phyloP scores from a whole-genome alignment of 2,888 invertebrate species.

The Eupithecia insigniata region DNA sequence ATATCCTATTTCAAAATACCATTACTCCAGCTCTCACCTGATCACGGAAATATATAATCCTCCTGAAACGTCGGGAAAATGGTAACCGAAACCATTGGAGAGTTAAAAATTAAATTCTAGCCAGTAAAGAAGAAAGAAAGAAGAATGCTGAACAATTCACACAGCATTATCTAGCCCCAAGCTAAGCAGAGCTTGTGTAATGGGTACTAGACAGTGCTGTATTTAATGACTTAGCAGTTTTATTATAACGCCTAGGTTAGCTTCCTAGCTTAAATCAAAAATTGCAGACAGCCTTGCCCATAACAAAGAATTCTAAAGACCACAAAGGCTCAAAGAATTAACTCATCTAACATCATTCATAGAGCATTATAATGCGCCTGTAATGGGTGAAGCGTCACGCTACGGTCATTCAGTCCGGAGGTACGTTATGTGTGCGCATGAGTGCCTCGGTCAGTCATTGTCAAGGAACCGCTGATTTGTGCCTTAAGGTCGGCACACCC shows the following conservation, averaged over 20 bases:
- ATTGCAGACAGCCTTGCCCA: not conserved
- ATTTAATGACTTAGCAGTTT: not conserved
- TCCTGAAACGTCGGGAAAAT: not conserved
- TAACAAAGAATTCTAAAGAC: not conserved
- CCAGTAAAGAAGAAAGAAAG: no score
- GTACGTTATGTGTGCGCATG: constrained; percentile 8
- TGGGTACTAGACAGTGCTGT: no score
- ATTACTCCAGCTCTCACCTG: not conserved
- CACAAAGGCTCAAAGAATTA: constrained; percentile 4
- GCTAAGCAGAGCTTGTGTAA: no score
- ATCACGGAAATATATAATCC: not conserved
- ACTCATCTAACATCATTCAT: constrained; percentile 9
- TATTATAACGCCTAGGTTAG: not conserved
- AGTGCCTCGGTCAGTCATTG: constrained; percentile 38
- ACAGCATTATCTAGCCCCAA: no score
- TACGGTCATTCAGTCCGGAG: constrained; percentile 11
- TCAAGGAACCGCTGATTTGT: constrained; percentile 29
- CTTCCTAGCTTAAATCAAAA: not conserved
- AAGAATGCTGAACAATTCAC: no score
- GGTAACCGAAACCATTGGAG: not conserved
- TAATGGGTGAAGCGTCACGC: constrained; percentile 29
- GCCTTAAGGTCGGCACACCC: constrained; percentile 15
- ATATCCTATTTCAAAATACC: not conserved
- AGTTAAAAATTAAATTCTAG: not conserved
- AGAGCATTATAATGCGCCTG: constrained; percentile 11